These are phyloP conservation scores for Sardinella longiceps DNA, from an alignment of 2,797 vertebrate genomes.

Conservation along the genomic window DNA sequence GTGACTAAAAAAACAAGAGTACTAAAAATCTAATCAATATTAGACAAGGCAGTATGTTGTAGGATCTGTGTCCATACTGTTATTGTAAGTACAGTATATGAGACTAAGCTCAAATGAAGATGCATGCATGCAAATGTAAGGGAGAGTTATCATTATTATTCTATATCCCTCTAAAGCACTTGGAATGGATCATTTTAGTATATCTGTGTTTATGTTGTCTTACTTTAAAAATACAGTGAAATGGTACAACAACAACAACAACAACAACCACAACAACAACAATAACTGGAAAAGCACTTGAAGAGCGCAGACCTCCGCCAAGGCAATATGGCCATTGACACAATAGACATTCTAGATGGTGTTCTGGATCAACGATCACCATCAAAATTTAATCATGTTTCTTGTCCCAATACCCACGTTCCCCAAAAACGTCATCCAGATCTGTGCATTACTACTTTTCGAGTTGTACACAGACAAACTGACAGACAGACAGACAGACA, in stretches of 20 bases:
- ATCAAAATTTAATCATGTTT: too few relatives aligned
- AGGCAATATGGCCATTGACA: too few relatives aligned
- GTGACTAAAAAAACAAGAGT: slow-evolving; percentile 8
- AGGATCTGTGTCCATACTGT: slow-evolving; percentile 17
- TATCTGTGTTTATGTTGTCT: slow-evolving; percentile 37
- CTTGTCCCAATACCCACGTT: too few relatives aligned
- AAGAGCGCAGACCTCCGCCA: too few relatives aligned
- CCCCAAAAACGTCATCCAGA: too few relatives aligned
- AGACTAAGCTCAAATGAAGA: slow-evolving; percentile 13
- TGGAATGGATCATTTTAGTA: slow-evolving; percentile 37
- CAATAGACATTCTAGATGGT: too few relatives aligned
- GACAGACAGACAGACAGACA: too few relatives aligned
- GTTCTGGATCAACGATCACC: too few relatives aligned
- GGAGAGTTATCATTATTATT: neutral
- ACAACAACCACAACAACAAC: neutral
- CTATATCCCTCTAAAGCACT: slow-evolving; percentile 40
- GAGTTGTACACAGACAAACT: too few relatives aligned
- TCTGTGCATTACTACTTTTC: too few relatives aligned
- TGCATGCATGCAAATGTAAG: slow-evolving; percentile 35
- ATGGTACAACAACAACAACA: slow-evolving; percentile 27
- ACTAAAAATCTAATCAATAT: slow-evolving; percentile 24
- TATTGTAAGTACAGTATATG: slow-evolving; percentile 23
- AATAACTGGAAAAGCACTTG: too few relatives aligned
- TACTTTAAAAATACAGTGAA: slow-evolving; percentile 34
- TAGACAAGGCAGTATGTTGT: slow-evolving; percentile 16